Base-by-base conservation (phyloP, 2,113 vertebrate species). In the Copsychus sechellarum region DNA sequence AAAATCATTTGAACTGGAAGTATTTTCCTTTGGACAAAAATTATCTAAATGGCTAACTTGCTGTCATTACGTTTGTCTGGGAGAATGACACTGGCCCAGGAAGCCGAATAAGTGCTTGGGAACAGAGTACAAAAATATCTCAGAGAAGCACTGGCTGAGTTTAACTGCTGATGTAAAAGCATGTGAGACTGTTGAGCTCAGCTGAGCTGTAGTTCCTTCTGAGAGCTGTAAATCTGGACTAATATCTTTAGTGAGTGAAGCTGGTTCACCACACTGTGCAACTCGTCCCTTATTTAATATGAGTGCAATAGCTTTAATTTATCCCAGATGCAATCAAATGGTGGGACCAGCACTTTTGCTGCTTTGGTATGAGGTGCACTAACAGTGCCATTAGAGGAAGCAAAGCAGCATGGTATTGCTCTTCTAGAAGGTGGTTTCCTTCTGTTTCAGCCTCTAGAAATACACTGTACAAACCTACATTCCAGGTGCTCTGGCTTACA, bases 61-160 rank as follows among this genome's bases (percentile, higher is more conserved):
- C 9, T 47, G 23, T 24, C n/a, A 48, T 12, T 88, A 92, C 28
- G 3, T 66, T 84, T 81, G 48, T 60, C 31, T 74, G 57, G 33
- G 42, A 83, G 64, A 73, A 40, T 45, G 19, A 72, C 58, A 90
- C 15, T 85, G 34, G 45, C 78, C 38, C n/a, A 43, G 51, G 64
- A 92, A 93, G 79, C 16, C 4, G 8, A 80, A 81, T 47, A 66
- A 82, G 33, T 43, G 26, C 34, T 88, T 87, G 34, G 73, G 38
- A 88, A 91, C 71, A 84, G 48, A 80, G 40, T 34, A 40, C 78
- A 89, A 87, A 88, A 93, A 92, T 92, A 80, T 85, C 73, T 87
- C 47, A 50, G 38, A 81, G 65, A 73, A 95, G 48, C 14, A 79
- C 10, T 80, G 54, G 42, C 56, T 78, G 31, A 82, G 78, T 70